phyloP scores from a whole-genome alignment of 1,140 invertebrate genomes.

The Drosophila setifemur region DNA sequence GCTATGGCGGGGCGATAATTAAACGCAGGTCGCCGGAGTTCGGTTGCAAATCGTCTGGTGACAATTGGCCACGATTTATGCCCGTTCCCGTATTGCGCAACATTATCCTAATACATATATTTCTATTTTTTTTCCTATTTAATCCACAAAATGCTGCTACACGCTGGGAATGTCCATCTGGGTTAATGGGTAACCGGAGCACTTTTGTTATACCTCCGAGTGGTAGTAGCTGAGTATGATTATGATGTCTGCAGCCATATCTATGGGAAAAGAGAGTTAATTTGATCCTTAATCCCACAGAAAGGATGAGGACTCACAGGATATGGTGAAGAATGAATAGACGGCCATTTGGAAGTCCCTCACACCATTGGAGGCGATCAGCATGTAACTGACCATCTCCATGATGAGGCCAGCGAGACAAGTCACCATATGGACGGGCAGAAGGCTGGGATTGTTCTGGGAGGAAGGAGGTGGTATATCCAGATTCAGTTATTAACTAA shows the following conservation, averaged over 20 bases:
- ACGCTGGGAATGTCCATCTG: slow-evolving; percentile 53
- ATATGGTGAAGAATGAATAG: slow-evolving; percentile 12
- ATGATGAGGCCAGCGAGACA: slow-evolving; percentile 23
- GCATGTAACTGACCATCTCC: slow-evolving; percentile 30
- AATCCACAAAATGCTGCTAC: slow-evolving; percentile 69
- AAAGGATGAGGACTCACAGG: slow-evolving; percentile 28
- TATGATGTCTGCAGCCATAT: neutral
- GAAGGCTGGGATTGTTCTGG: neutral
- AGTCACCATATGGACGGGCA: slow-evolving; percentile 38
- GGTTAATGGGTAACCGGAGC: slow-evolving; percentile 35
- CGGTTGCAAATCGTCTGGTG: slow-evolving; percentile 47
- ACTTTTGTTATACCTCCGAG: neutral
- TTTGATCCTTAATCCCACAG: too few species aligned
- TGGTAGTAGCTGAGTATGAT: slow-evolving; percentile 20
- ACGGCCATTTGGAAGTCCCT: neutral
- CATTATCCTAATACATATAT: slow-evolving; percentile 73
- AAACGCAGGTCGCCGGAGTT: slow-evolving; percentile 46
- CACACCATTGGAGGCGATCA: neutral
- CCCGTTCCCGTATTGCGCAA: slow-evolving; percentile 54
- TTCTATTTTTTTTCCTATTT: slow-evolving; percentile 39
- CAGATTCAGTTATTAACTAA: too few species aligned
- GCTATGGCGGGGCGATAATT: slow-evolving; percentile 60
- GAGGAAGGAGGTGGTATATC: too few species aligned
- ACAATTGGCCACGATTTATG: slow-evolving; percentile 77
- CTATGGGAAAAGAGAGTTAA: neutral